Evolutionary conservation across 2,113 vertebrate species (phyloP).

Genomic region (Urocitellus parryii): DNA sequence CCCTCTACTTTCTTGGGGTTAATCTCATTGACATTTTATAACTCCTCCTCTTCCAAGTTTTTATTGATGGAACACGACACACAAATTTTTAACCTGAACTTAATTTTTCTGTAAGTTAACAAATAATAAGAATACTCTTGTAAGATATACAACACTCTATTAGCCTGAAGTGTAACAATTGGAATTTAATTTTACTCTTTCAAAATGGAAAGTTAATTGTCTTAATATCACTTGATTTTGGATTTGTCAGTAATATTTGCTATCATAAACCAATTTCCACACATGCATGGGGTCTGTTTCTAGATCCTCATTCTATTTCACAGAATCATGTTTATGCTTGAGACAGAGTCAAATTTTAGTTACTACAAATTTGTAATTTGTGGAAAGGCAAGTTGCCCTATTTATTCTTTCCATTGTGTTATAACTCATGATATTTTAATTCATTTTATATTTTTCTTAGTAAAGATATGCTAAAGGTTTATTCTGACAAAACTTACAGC

Average conservation of each 20-base stretch:
- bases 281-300: background rate
- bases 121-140: background rate
- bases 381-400: background rate
- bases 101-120: background rate
- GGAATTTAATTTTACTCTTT: background rate
- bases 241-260: background rate
- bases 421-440: background rate
- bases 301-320: background rate
- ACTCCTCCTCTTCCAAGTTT: background rate
- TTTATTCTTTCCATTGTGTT: background rate
- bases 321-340: background rate
- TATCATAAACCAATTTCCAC: background rate
- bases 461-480: background rate
- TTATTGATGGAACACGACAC: background rate
- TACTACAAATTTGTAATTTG: background rate
- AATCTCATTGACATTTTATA: background rate
- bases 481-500: background rate
- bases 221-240: background rate
- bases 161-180: background rate
- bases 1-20: background rate
- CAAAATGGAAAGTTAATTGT: background rate
- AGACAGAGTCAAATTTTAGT: background rate
- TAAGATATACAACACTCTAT: background rate
- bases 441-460: conserved; percentile 1
- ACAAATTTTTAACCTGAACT: background rate